Evolutionary conservation across 2,797 vertebrate genomes (phyloP).

Genomic region (Pelodytes ibericus): DNA sequence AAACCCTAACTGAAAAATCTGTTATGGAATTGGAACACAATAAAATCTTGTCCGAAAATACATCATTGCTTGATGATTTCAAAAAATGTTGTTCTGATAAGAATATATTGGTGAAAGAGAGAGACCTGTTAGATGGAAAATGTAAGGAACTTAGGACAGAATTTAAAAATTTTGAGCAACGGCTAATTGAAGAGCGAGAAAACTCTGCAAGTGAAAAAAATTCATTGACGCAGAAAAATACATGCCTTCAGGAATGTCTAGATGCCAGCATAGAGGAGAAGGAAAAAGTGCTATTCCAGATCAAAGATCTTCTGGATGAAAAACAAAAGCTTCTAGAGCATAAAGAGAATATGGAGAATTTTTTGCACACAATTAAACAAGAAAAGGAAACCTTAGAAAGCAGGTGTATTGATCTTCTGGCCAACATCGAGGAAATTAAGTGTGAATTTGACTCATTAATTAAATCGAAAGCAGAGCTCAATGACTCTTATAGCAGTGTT

Average conservation of each 20-base stretch:
- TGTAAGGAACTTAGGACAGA: slow-evolving; percentile 69
- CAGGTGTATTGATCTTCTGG: slow-evolving; percentile 69
- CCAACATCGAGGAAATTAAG: slow-evolving; percentile 71
- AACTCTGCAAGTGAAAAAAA: slow-evolving; percentile 68
- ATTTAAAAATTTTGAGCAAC: slow-evolving; percentile 63
- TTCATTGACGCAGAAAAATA: slow-evolving; percentile 62
- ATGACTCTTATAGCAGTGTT: slow-evolving; percentile 66
- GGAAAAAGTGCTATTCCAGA: slow-evolving; percentile 62
- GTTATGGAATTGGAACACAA: slow-evolving; percentile 66
- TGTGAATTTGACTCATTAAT: slow-evolving; percentile 66
- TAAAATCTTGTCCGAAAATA: slow-evolving; percentile 66
- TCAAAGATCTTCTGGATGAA: slow-evolving; percentile 69
- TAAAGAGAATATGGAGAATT: slow-evolving; percentile 70
- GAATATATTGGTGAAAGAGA: slow-evolving; percentile 71
- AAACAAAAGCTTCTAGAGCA: slow-evolving; percentile 68
- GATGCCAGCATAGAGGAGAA: slow-evolving; percentile 70
- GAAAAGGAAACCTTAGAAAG: slow-evolving; percentile 67
- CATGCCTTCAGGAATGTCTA: slow-evolving; percentile 63
- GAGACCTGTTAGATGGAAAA: slow-evolving; percentile 69
- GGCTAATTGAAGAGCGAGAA: slow-evolving; percentile 70
- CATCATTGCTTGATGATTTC: slow-evolving; percentile 70
- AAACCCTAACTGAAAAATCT: slow-evolving; percentile 67
- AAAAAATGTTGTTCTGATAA: slow-evolving; percentile 68
- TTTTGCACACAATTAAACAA: slow-evolving; percentile 65
- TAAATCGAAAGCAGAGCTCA: slow-evolving; percentile 71